Base-by-base conservation (phyloP, 1,140 invertebrate species). In the Apis dorsata region DNA sequence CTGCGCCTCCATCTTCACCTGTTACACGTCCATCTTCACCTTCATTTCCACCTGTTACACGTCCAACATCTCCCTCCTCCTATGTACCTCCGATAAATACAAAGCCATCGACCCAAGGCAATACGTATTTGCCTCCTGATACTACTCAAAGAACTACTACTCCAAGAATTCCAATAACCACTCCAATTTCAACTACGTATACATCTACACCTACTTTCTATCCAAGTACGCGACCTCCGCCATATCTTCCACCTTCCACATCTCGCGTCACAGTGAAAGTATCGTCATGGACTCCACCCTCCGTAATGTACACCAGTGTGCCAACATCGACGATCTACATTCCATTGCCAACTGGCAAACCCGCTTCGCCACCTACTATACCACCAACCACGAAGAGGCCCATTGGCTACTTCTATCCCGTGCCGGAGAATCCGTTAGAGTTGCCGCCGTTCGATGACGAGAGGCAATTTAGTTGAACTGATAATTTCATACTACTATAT, bases 371-470 rank as follows among this genome's bases (percentile, higher is more conserved):
- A 2, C 80, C 80, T 2, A 82, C 80, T 34, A 1, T 82, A 11
- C 93, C 93, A 2, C 92, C 93, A 1, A 90, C 86, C 19, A 93
- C 93, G 2, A 63, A 75, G 11, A 91, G 76, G 78, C 90, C 92
- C 7, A 79, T 63, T 2, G 93, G 93, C 65, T 94, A 94, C 65
- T 90, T 90, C 71, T 94, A 94, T 65, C 87, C 88, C 1, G 92
- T 93, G 34, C 93, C 93, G 0, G 92, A 94, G 8, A 91, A 92
- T 28, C 88, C 92, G 11, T 92, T 94, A 44, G 90, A 93, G 13
- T 11, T 82, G n/a, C 80, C 80, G 15, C 53, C 65, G 12, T 82
- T 3, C 80, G 73, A 77, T 77, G 80, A 82, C 8, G 34, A 9
- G 17, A 17, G 4, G 9, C 55, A 19, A 24, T 55, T 8, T 49